A percentile compares a stretch with the other conserved stretches of the same genome.
Conservation (phyloP, 1,140 invertebrate species). For the Hypsibius dujardini region DNA sequence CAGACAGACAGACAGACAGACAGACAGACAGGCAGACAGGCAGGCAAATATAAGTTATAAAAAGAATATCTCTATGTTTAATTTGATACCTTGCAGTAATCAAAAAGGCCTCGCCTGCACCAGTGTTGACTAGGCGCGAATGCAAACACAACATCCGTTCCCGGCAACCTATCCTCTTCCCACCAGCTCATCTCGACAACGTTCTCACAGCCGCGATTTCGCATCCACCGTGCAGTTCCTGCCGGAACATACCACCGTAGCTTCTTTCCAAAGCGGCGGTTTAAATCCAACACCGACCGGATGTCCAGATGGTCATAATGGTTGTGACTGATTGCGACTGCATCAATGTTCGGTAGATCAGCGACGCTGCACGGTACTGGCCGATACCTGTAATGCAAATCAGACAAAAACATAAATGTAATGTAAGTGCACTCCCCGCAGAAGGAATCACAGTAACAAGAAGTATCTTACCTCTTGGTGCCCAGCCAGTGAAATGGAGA, state of each 20-base stretch:
- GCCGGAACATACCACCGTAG: conserved; percentile 36
- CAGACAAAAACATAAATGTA: too few relatives aligned
- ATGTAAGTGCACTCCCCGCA: too few relatives aligned
- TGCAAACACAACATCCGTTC: conserved; percentile 30
- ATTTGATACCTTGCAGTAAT: conserved; percentile 32
- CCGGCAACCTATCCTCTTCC: conserved; percentile 29
- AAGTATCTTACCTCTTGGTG: too few relatives aligned
- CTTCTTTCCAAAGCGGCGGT: conserved; percentile 29
- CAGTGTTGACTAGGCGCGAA: conserved; percentile 39
- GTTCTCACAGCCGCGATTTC: conserved; percentile 28
- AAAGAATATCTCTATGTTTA: conserved; percentile 17
- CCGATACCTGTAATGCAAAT: conserved; percentile 32
- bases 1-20: too few relatives aligned
- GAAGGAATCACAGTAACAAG: too few relatives aligned
- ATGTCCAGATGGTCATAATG: conserved; percentile 41
- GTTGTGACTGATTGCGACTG: conserved; percentile 39
- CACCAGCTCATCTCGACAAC: conserved; percentile 37
- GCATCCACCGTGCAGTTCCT: conserved; percentile 32
- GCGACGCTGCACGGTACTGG: conserved; percentile 33
- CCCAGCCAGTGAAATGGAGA: background rate
- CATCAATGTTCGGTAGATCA: conserved; percentile 34
- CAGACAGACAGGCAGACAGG: too few relatives aligned
- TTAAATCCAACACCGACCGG: conserved; percentile 30
- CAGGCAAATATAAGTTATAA: conserved; percentile 19
- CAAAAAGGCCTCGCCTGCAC: conserved; percentile 31